Percentiles rank a stretch among this genome's conserved stretches.
Conservation (phyloP, 2,113 vertebrate species). For the Tachysurus fulvidraco region DNA sequence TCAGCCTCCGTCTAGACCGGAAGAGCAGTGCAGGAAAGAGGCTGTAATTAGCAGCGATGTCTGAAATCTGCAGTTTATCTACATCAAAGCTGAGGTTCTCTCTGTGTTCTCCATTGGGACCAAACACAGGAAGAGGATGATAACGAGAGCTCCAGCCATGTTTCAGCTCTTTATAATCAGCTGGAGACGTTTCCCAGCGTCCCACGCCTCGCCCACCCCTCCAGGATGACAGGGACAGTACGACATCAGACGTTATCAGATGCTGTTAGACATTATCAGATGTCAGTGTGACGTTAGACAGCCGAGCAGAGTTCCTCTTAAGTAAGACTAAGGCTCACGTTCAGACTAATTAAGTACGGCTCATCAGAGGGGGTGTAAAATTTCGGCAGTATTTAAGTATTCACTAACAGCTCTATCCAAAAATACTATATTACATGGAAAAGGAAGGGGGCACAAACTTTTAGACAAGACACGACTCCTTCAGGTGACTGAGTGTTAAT, state of each 20-base stretch:
- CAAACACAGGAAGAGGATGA: conserved; percentile 77
- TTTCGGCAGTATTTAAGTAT: neutral
- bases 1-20: conserved; percentile 68
- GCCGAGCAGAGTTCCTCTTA: no score
- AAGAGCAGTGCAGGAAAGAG: conserved; percentile 65
- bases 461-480: neutral
- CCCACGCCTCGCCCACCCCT: conserved; percentile 34
- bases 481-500: neutral
- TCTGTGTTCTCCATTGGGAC: conserved; percentile 63
- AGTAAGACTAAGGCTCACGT: neutral
- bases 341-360: neutral
- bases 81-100: conserved; percentile 62
- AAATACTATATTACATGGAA: neutral
- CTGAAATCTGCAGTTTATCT: conserved; percentile 74
- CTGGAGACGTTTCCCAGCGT: conserved; percentile 24
- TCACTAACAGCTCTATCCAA: neutral
- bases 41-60: conserved; percentile 71
- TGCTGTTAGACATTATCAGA: neutral
- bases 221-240: neutral
- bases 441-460: neutral
- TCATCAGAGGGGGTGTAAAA: neutral
- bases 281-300: neutral
- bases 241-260: neutral
- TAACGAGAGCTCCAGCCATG: conserved; percentile 59
- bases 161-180: conserved; percentile 36